Evolutionary conservation across 2,888 invertebrate genomes (phyloP).

Genomic region (Notodonta ziczac): DNA sequence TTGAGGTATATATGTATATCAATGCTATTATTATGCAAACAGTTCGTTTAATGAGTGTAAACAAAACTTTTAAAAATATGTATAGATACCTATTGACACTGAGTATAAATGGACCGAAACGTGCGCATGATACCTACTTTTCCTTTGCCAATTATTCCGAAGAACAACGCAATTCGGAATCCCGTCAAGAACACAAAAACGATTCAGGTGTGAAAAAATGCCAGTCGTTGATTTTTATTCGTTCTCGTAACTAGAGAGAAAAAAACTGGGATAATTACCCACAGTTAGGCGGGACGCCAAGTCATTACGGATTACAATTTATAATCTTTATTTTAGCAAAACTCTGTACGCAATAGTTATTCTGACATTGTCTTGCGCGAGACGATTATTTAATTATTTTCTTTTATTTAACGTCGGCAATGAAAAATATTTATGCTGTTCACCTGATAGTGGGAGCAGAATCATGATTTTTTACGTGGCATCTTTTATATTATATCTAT

Average conservation of each 20-base stretch:
- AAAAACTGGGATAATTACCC: slow-evolving; percentile 41
- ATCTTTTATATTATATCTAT: too few relatives aligned
- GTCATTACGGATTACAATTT: slow-evolving; percentile 43
- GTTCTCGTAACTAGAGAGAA: slow-evolving; percentile 16
- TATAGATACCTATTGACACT: too few relatives aligned
- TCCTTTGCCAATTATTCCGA: slow-evolving; percentile 19
- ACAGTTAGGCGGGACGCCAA: slow-evolving; percentile 51
- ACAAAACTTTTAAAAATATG: too few relatives aligned
- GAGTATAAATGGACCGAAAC: background rate
- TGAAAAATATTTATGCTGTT: background rate
- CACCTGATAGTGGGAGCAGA: background rate
- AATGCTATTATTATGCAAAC: too few relatives aligned
- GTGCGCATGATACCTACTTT: slow-evolving; percentile 7
- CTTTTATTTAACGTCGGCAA: background rate
- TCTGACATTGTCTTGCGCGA: background rate
- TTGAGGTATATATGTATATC: too few relatives aligned
- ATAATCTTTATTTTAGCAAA: slow-evolving; percentile 26
- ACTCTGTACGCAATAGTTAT: slow-evolving; percentile 5
- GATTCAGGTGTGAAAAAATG: slow-evolving; percentile 40
- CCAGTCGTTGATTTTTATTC: slow-evolving; percentile 26
- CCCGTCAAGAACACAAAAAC: slow-evolving; percentile 1
- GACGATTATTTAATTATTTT: background rate
- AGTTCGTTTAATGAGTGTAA: too few relatives aligned
- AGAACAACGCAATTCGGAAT: slow-evolving; percentile 26
- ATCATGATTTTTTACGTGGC: background rate